Evolutionary conservation across 2,113 vertebrate genomes (phyloP), one percentile per base, ranked within the genome.

Genomic region (Siphamia tubifer): DNA sequence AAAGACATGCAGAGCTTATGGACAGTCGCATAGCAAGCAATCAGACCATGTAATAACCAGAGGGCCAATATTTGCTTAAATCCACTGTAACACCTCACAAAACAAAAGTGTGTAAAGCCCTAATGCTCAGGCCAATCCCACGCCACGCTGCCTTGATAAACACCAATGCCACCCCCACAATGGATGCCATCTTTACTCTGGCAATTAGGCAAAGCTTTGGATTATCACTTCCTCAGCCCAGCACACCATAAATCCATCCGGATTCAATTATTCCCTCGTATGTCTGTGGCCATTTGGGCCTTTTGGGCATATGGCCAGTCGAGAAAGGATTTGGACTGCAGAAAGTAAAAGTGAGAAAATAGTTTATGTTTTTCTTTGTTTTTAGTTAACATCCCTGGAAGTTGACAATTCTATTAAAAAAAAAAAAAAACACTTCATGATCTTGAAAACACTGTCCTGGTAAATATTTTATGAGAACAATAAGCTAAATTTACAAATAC

Each of bases 131-230:
- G 76, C 83, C 84, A 84, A 83, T 88, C 79, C 77, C 85, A 87
- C 67, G 57, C 72, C 55, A 74, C 67, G 49, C 55, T 78, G 67
- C 80, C 65, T 77, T 60, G 73, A 88, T 87, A 76, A 87, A 85
- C 60, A 76, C 62, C 13, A 20, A 54, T 35, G 53, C 71, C 71
- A 45, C 66, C 74, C 66, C 62, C 74, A 82, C 82, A 85, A 84
- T 74, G 63, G 83, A 39, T 56, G 48, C 64, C 70, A 82, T 90
- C 78, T 84, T 85, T 84, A 82, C 78, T 87, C 81, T 83, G 84
- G 79, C 87, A 92, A 90, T 90, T 89, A 89, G 86, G 74, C 78
- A 82, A 81, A 79, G 77, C 42, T 88, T 78, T 74, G 82, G 80
- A 89, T 87, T 87, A 86, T 86, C 77, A 40, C 69, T 64, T 74